Evolutionary conservation across 2,888 invertebrate genomes (phyloP).

Genomic region (Frankliniella intonsa): DNA sequence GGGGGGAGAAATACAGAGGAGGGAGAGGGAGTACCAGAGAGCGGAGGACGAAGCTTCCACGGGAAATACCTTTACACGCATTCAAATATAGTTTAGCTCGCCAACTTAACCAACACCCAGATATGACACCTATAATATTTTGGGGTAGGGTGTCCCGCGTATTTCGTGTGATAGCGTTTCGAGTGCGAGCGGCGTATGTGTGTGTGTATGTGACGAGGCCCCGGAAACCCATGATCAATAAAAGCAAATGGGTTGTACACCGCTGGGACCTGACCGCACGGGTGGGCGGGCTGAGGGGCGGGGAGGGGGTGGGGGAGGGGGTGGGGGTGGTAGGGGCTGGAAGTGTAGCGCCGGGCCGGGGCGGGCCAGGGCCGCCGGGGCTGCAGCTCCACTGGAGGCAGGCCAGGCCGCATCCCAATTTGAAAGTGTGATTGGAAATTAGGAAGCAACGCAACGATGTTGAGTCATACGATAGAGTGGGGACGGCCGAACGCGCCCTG

Average conservation of each 20-base stretch:
- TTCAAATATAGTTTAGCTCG: too few relatives aligned
- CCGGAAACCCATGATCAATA: background rate
- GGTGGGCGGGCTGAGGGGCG: background rate
- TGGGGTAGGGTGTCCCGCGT: too few relatives aligned
- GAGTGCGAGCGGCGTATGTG: too few relatives aligned
- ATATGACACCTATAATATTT: too few relatives aligned
- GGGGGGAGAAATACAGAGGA: too few relatives aligned
- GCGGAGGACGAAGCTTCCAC: background rate
- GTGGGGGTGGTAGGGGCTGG: background rate
- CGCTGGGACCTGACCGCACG: background rate
- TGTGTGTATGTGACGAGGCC: too few relatives aligned
- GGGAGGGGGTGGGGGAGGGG: background rate
- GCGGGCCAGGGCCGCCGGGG: background rate
- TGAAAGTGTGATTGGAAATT: constrained; percentile 27
- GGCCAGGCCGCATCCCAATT: constrained; percentile 15
- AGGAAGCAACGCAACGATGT: constrained; percentile 24
- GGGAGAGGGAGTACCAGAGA: background rate
- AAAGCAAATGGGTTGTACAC: constrained; percentile 15
- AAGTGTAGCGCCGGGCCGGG: background rate
- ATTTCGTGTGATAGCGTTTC: too few relatives aligned
- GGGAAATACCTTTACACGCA: too few relatives aligned
- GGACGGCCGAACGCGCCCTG: background rate
- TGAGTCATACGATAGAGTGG: constrained; percentile 22
- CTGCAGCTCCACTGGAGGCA: background rate
- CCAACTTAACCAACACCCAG: too few relatives aligned